phyloP scores from a whole-genome alignment of 1,140 invertebrate genomes.

The Trachymyrmex cornetzi region DNA sequence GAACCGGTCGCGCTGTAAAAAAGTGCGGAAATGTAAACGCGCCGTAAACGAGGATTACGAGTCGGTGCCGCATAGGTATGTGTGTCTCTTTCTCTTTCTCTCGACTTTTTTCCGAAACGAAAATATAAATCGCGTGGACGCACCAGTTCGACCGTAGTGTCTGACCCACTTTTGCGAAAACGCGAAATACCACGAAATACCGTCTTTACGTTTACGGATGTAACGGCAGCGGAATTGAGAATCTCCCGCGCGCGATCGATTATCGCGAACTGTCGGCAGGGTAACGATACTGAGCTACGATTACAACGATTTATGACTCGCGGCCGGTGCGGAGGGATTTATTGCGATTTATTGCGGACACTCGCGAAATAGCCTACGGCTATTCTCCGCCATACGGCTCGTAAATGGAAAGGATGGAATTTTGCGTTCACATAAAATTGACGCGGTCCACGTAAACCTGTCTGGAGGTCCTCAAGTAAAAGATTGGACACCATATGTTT shows the following conservation, averaged over 20 bases:
- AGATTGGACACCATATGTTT: no score
- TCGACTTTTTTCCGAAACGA: slow-evolving; percentile 1
- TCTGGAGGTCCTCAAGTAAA: no score
- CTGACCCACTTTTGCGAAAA: slow-evolving; percentile 51
- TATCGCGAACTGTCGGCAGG: slow-evolving; percentile 24
- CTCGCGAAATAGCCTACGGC: background rate
- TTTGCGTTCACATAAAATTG: background rate
- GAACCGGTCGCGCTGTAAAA: slow-evolving; percentile 31
- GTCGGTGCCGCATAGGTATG: background rate
- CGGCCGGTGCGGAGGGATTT: slow-evolving; percentile 12
- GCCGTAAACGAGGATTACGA: slow-evolving; percentile 49
- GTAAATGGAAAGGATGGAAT: slow-evolving; percentile 8
- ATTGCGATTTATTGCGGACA: slow-evolving; percentile 54
- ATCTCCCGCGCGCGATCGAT: slow-evolving; percentile 31
- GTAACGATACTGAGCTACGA: slow-evolving; percentile 38
- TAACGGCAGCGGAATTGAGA: slow-evolving; percentile 7
- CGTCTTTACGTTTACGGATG: slow-evolving; percentile 1
- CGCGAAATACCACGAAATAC: slow-evolving; percentile 19
- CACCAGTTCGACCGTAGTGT: background rate
- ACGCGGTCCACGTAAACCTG: background rate
- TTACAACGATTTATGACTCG: slow-evolving; percentile 52
- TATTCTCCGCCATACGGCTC: background rate
- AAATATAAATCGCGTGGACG: slow-evolving; percentile 44
- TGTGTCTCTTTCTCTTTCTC: background rate
- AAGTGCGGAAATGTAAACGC: slow-evolving; percentile 57